Percentiles rank a stretch among this genome's conserved stretches.
These are phyloP conservation scores for Papilio helenus DNA, from an alignment of 1,140 invertebrate species.

Conservation along the genomic window DNA sequence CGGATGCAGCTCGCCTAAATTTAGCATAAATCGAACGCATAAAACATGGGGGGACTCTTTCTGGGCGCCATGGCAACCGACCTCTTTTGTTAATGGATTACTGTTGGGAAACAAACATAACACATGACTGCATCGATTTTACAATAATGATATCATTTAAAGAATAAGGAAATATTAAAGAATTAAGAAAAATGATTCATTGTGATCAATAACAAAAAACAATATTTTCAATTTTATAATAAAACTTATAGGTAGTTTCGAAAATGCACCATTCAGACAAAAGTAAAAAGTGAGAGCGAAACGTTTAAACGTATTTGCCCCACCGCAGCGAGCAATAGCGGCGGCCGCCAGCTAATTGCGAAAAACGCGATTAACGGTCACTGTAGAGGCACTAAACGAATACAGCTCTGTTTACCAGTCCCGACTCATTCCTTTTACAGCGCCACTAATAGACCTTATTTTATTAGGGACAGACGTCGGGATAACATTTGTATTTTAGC, in stretches of 20 bases:
- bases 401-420: conserved; percentile 60
- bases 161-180: not conserved
- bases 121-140: not conserved
- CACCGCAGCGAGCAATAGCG: conserved; percentile 61
- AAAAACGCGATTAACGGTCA: conserved; percentile 76
- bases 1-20: conserved; percentile 32
- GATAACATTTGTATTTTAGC: conserved; percentile 61
- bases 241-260: not conserved
- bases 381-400: conserved; percentile 63
- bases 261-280: conserved; percentile 26
- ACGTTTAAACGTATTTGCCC: conserved; percentile 60
- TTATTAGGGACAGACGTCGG: conserved; percentile 62
- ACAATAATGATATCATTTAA: not conserved
- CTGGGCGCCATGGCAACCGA: conserved; percentile 8
- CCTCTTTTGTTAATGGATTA: conserved; percentile 14
- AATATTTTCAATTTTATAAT: not conserved
- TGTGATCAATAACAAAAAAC: not conserved
- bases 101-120: not conserved
- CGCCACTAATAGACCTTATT: conserved; percentile 67
- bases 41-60: conserved; percentile 24
- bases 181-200: not conserved
- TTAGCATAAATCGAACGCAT: conserved; percentile 34
- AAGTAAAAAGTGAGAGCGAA: conserved; percentile 53
- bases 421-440: conserved; percentile 63
- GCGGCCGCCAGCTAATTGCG: conserved; percentile 70